Base-by-base conservation (phyloP, 2,888 invertebrate genomes). In the Drosophila demipolita region DNA sequence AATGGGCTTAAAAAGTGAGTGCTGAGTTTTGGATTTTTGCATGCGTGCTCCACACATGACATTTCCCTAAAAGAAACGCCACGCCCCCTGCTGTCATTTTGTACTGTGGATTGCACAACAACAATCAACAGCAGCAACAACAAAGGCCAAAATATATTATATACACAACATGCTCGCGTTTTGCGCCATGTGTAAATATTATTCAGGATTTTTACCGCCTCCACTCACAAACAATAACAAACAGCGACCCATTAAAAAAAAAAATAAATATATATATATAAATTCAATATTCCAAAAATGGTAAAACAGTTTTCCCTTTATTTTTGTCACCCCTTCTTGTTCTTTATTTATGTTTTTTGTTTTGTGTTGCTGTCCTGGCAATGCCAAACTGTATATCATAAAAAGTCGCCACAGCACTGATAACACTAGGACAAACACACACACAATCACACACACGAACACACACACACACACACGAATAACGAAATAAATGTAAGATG, bases 391-490 rank as follows among this genome's bases (percentile, higher is more conserved):
- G 38, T 60, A 64, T 64, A 53, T 69, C 66, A 73, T 66, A 78
- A 74, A 87, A 76, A 88, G 71, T 61, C 78, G 83, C 68, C 74
- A 83, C 83, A 83, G 78, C 73, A 54, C 74, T 86, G 83, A 80
- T 86, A 78, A 83, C 81, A 83, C 55, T 1, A 23, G 23, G 7
- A 52, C 20, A 38, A 36, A 52, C 11, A 32, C 11, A 66, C 23
- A 20, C 33, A 62, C 33, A 53, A 52, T 60, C 38, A 66, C 32
- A 65, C 23, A 63, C 20, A 29, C 53, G 15, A 29, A 53, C 17
- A 23, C 20, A 29, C 53, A 17, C 33, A 53, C 17, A 23, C 26
- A 32, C 9, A 36, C 17, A 35, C 53, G 11, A 45, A 65, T 36
- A 58, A 15, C 15, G 33, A 32, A 58, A 53, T 11, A 32, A 40